Evolutionary conservation across 1,140 invertebrate genomes (phyloP), one percentile per base, ranked within the genome.

Genomic region (Neomicropteryx cornuta): DNA sequence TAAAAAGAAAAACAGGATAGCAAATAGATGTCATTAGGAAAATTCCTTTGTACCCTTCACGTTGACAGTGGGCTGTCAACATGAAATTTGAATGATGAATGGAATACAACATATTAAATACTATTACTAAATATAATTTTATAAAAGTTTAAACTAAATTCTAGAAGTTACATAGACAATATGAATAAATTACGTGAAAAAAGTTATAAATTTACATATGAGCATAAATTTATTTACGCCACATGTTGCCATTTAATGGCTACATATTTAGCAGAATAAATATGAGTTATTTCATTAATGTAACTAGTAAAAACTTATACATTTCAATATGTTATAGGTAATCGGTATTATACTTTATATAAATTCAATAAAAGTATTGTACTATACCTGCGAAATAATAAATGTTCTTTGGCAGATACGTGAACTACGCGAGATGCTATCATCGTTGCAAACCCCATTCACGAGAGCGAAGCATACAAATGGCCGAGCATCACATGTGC

Each of bases 361-460:
- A 27, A 27, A 8, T 27, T 27, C 13, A 8, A n/a, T 27, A 8
- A 27, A n/a, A 8, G n/a, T n/a, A 27, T 27, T 8, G 8, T 27
- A 8, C 8, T 8, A n/a, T 27, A 8, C 24, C 24, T 8, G 8
- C n/a, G 24, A 27, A 8, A 8, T 27, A 8, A 8, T 8, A 27
- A 8, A 8, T 27, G 8, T 21, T 28, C 11, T 36, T 41, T 6
- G 16, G 11, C 53, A 62, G 60, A 61, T 61, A 11, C 56, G 58
- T 18, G 54, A 51, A 22, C 40, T 62, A 16, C 58, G 52, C 45
- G 56, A 56, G 28, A 57, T 52, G 29, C 41, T 61, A 8, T 49
- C 51, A 5, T 57, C 57, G 1, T 46, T 64, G 1, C n/a, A n/a
- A n/a, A n/a, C n/a, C n/a, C 61, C 59, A 1, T 58, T 64, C 28